Conservation (phyloP, 1,140 invertebrate species). For the Drosophila tristis region DNA sequence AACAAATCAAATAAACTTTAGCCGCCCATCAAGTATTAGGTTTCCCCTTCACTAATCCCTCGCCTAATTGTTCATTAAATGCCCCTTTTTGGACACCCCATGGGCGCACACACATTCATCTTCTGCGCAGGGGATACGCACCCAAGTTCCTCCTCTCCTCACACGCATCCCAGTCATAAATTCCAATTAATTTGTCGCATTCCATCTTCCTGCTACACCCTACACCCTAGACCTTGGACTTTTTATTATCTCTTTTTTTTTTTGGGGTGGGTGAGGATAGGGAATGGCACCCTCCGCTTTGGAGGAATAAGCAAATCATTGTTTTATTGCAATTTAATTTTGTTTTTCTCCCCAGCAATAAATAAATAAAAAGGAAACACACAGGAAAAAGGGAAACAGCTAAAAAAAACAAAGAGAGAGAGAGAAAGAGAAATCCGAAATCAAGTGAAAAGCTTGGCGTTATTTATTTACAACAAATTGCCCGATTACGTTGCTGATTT, state of each 20-base stretch:
- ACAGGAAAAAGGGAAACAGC: neutral
- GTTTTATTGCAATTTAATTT: slow-evolving; percentile 73
- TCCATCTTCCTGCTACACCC: slow-evolving; percentile 39
- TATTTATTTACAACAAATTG: slow-evolving; percentile 66
- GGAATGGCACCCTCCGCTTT: slow-evolving; percentile 1
- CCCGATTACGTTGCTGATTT: slow-evolving; percentile 44
- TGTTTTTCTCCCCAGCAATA: slow-evolving; percentile 48
- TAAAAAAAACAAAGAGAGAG: neutral
- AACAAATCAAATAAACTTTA: slow-evolving; percentile 8
- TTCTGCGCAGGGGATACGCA: neutral
- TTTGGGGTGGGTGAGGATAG: neutral
- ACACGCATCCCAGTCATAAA: slow-evolving; percentile 67
- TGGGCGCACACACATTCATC: slow-evolving; percentile 32
- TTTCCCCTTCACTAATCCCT: slow-evolving; percentile 44
- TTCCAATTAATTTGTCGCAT: slow-evolving; percentile 79
- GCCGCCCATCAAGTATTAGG: slow-evolving; percentile 19
- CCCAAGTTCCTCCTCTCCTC: slow-evolving; percentile 12
- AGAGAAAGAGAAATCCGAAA: slow-evolving; percentile 23
- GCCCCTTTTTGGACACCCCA: slow-evolving; percentile 20
- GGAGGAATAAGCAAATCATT: slow-evolving; percentile 66
- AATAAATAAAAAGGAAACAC: slow-evolving; percentile 44
- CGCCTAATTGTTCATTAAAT: slow-evolving; percentile 67
- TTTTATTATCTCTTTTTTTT: slow-evolving; percentile 45
- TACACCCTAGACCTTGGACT: slow-evolving; percentile 27
- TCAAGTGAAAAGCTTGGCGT: slow-evolving; percentile 34